Conservation (phyloP, 64 coral and sea anemone genomes). For the Hydrozoanthus tunicans region DNA sequence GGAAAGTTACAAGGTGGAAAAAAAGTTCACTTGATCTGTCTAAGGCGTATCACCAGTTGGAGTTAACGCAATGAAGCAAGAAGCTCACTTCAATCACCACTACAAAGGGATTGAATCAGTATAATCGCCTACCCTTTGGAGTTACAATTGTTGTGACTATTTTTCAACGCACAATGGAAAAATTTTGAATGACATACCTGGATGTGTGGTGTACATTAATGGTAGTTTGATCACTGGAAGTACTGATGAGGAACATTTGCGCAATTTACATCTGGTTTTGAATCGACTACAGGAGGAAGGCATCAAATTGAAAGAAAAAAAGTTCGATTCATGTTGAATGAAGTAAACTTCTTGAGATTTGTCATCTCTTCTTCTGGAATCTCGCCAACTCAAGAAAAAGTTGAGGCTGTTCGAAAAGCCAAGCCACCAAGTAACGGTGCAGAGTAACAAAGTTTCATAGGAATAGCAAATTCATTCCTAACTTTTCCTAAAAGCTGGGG, state of each 20-base stretch:
- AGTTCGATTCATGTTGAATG: neutral
- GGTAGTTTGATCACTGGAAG: neutral
- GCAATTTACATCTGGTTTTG: neutral
- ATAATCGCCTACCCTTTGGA: slow-evolving; percentile 24
- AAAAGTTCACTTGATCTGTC: slow-evolving; percentile 44
- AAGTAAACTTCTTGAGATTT: neutral
- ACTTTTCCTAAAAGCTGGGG: neutral
- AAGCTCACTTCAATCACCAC: slow-evolving; percentile 44
- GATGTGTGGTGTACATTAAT: neutral
- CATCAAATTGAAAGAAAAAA: neutral
- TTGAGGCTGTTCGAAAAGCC: neutral
- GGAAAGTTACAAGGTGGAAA: slow-evolving; percentile 37
- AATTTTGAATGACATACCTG: neutral
- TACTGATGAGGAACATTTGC: neutral
- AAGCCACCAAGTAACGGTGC: slow-evolving; percentile 3
- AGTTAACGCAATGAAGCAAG: neutral
- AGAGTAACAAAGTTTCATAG: slow-evolving; percentile 15
- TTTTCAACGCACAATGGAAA: slow-evolving; percentile 19
- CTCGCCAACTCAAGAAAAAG: neutral
- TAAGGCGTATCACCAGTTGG: slow-evolving; percentile 8
- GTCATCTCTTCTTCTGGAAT: slow-evolving; percentile 20
- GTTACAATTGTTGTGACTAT: neutral
- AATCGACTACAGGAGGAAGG: neutral
- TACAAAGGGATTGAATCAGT: slow-evolving; percentile 5
- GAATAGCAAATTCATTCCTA: slow-evolving; percentile 5